phyloP scores from a whole-genome alignment of 2,797 vertebrate species.

The Sebastes elongatus region DNA sequence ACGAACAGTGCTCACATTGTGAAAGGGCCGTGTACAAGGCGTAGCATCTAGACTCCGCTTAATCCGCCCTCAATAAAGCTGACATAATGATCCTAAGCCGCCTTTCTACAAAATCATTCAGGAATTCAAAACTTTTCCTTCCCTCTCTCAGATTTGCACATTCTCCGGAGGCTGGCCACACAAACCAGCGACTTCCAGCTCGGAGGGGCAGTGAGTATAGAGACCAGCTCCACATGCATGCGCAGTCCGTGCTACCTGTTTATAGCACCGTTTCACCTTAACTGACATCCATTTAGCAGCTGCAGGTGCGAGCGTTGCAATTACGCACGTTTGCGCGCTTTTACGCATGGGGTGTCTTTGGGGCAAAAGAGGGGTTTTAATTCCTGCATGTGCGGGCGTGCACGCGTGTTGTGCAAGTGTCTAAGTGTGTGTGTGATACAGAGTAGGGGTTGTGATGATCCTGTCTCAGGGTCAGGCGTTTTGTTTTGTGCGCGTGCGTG shows the following conservation, averaged over 20 bases:
- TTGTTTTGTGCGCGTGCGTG: conserved; percentile 33
- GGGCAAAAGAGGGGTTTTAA: not conserved
- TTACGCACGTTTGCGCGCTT: conserved; percentile 22
- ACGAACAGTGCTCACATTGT: conserved; percentile 95
- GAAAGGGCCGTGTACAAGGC: conserved; percentile 87
- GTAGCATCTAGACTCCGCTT: conserved; percentile 91
- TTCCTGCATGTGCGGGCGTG: not conserved
- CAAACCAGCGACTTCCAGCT: conserved; percentile 65
- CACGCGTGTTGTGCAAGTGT: conserved; percentile 1
- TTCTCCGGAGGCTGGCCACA: conserved; percentile 86
- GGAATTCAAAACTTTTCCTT: conserved; percentile 94
- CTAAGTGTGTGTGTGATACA: conserved; percentile 38
- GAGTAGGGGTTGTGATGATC: conserved; percentile 50
- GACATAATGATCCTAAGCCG: conserved; percentile 97
- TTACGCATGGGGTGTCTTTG: conserved; percentile 25
- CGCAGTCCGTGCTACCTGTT: conserved; percentile 14
- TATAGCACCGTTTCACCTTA: conserved; percentile 18
- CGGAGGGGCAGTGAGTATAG: conserved; percentile 81
- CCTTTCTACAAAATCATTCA: conserved; percentile 96
- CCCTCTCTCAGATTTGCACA: conserved; percentile 83
- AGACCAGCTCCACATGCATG: conserved; percentile 32
- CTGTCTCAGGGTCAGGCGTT: conserved; percentile 41
- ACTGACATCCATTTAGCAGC: not conserved
- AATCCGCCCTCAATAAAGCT: conserved; percentile 97
- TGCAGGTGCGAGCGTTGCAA: not conserved